Conservation (phyloP, 1,140 invertebrate species). For the Pachypsylla venusta region DNA sequence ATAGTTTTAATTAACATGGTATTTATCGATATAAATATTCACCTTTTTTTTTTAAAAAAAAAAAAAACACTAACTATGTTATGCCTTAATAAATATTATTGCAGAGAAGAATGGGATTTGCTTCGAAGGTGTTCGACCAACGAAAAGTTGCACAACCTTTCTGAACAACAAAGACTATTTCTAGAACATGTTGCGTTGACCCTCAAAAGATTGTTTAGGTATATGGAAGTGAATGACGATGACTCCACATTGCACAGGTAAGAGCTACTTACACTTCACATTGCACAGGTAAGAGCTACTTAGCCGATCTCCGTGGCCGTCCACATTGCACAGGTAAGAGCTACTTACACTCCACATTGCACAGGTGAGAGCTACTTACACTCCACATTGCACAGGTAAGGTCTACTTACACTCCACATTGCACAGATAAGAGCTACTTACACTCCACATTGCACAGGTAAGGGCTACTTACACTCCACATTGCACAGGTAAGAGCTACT, state of each 20-base stretch:
- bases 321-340: slow-evolving; percentile 40
- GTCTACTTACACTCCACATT: background rate
- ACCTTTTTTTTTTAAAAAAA: too few relatives aligned
- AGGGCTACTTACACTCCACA: too few relatives aligned
- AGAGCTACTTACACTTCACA: background rate
- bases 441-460: too few relatives aligned
- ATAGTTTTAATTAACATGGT: too few relatives aligned
- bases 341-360: background rate
- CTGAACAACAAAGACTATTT: slow-evolving; percentile 63
- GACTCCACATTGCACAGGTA: slow-evolving; percentile 46
- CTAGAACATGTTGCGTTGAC: slow-evolving; percentile 54
- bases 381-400: slow-evolving; percentile 43
- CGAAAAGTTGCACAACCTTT: slow-evolving; percentile 27
- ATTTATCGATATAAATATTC: too few relatives aligned
- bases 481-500: slow-evolving; percentile 37
- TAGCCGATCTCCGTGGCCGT: too few relatives aligned
- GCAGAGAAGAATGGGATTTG: slow-evolving; percentile 81
- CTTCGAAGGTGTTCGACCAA: slow-evolving; percentile 27
- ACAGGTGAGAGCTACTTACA: too few relatives aligned
- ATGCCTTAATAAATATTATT: too few relatives aligned
- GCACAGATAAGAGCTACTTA: too few relatives aligned
- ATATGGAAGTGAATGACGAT: slow-evolving; percentile 58
- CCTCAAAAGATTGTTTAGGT: slow-evolving; percentile 51
- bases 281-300: too few relatives aligned
- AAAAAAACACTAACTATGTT: too few relatives aligned